Percentiles rank a stretch among this genome's conserved stretches.
phyloP scores from a whole-genome alignment of 2,113 vertebrate genomes.

The Tiliqua scincoides region DNA sequence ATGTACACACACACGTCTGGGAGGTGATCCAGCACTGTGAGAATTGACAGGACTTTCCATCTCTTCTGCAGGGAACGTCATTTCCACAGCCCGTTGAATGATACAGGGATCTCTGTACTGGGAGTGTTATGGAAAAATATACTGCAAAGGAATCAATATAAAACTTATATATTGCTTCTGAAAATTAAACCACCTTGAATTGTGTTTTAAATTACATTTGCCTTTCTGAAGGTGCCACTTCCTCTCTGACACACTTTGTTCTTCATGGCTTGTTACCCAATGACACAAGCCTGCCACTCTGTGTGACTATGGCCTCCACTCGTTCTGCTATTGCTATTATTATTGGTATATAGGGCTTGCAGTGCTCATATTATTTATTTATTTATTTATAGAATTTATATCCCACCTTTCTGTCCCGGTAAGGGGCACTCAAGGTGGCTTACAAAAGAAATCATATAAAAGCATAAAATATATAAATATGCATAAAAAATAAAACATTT shows the following conservation, averaged over 20 bases:
- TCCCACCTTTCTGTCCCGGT: too few relatives aligned
- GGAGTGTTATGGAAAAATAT: not conserved
- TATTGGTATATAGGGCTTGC: too few relatives aligned
- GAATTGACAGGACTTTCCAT: not conserved
- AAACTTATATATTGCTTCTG: too few relatives aligned
- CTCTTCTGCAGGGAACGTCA: not conserved
- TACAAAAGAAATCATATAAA: too few relatives aligned
- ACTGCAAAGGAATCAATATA: too few relatives aligned
- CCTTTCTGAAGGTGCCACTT: not conserved
- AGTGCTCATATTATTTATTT: too few relatives aligned
- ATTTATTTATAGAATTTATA: too few relatives aligned
- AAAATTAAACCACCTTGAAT: too few relatives aligned
- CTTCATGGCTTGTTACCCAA: slow-evolving; percentile 3
- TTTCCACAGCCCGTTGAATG: not conserved
- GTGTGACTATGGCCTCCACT: not conserved
- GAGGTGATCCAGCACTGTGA: not conserved
- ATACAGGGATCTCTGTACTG: not conserved
- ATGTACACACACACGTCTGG: too few relatives aligned
- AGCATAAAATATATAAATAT: too few relatives aligned
- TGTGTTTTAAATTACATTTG: not conserved
- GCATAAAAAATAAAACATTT: too few relatives aligned
- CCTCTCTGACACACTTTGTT: not conserved
- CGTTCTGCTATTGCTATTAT: rapidly evolving
- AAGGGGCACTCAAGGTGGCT: too few relatives aligned
- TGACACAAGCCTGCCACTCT: not conserved